Percentiles rank a stretch among this genome's conserved stretches.
Evolutionary conservation across 2,888 invertebrate genomes (phyloP).

Genomic region (Drosophila mettleri): DNA sequence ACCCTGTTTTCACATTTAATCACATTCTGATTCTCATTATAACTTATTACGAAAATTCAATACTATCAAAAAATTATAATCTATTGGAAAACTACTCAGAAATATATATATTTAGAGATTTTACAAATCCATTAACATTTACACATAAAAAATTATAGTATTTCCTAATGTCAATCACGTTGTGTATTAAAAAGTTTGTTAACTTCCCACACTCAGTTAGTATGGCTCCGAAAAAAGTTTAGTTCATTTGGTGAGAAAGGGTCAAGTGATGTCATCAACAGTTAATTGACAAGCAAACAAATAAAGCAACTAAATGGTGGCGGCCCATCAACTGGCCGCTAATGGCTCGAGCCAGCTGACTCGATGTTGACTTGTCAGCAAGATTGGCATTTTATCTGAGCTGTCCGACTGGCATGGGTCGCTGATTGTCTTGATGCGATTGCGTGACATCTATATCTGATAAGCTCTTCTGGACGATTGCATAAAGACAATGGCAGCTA

Average conservation of each 20-base stretch:
- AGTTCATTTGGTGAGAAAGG: background rate
- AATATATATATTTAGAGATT: background rate
- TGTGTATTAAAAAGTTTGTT: background rate
- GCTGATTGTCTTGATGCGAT: constrained; percentile 32
- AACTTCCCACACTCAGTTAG: background rate
- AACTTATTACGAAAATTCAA: too few species aligned
- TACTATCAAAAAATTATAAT: too few species aligned
- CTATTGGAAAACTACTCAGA: too few species aligned
- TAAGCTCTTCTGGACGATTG: constrained; percentile 27
- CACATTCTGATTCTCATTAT: background rate
- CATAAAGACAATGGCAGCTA: constrained; percentile 22
- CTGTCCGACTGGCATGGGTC: background rate
- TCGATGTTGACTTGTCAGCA: constrained; percentile 15
- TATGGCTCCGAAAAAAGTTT: background rate
- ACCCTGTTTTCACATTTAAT: background rate
- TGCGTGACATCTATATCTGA: constrained; percentile 32
- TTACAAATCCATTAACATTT: background rate
- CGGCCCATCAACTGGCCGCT: constrained; percentile 13
- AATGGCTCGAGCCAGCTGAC: constrained; percentile 11
- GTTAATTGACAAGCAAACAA: constrained; percentile 28
- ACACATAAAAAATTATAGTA: background rate
- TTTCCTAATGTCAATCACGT: background rate
- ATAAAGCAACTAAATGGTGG: background rate
- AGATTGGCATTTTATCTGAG: constrained; percentile 29
- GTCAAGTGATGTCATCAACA: constrained; percentile 29